Evolutionary conservation across 2,797 vertebrate species (phyloP).

Genomic region (Poeciliopsis paucimaculata): DNA sequence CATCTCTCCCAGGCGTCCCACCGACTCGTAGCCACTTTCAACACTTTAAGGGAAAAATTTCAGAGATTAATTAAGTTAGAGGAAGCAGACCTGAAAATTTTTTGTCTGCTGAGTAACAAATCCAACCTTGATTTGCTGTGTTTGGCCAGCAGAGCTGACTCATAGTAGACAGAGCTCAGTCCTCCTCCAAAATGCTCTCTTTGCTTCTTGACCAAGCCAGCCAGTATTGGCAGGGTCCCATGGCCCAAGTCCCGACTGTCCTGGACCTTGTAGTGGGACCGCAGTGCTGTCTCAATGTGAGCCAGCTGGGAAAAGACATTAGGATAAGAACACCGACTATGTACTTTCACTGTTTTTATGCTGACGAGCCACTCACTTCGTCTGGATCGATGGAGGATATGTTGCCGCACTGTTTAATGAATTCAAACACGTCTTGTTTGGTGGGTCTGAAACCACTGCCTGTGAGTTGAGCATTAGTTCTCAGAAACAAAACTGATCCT

Average conservation of each 20-base stretch:
- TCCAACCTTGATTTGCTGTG: conserved; percentile 52
- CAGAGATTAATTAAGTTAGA: neutral
- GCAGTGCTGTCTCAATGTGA: conserved; percentile 75
- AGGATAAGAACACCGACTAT: neutral
- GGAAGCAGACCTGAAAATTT: neutral
- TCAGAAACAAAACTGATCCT: conserved; percentile 70
- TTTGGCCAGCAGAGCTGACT: conserved; percentile 77
- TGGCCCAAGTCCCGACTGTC: conserved; percentile 80
- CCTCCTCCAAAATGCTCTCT: conserved; percentile 52
- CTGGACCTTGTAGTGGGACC: conserved; percentile 76
- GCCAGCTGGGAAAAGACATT: conserved; percentile 59
- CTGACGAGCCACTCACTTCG: conserved; percentile 62
- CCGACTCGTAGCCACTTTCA: conserved; percentile 53
- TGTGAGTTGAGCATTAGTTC: conserved; percentile 33
- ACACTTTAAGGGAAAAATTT: conserved; percentile 25
- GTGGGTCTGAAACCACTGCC: conserved; percentile 73
- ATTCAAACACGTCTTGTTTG: conserved; percentile 83
- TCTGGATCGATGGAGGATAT: conserved; percentile 57
- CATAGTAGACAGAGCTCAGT: conserved; percentile 73
- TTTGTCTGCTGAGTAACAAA: neutral
- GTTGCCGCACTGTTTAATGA: conserved; percentile 82
- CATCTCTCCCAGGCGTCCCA: conserved; percentile 77
- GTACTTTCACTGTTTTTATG: neutral
- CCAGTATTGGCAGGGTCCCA: conserved; percentile 72
- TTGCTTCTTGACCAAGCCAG: conserved; percentile 70